A percentile compares a stretch with the other conserved stretches of the same genome.
Evolutionary conservation across 1,140 invertebrate genomes (phyloP).

Genomic region (Danaus melanippus): DNA sequence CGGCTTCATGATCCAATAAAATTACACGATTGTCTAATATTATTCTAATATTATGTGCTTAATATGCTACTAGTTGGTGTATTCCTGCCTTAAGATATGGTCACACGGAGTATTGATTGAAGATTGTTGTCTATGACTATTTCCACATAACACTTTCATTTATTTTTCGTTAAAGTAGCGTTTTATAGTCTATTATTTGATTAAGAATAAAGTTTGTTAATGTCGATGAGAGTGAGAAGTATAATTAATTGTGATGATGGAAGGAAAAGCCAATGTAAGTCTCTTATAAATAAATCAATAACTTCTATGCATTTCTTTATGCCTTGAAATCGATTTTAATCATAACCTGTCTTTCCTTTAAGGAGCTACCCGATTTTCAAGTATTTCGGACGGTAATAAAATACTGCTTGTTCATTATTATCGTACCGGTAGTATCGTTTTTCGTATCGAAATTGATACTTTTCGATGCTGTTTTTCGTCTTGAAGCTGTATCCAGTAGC

Average conservation of each 20-base stretch:
- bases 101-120: no score
- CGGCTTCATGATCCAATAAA: no score
- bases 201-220: not conserved
- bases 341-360: slow-evolving; percentile 31
- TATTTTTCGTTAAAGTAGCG: no score
- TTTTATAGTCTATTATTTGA: no score
- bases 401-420: slow-evolving; percentile 76
- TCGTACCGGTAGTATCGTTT: slow-evolving; percentile 75
- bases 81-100: no score
- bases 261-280: slow-evolving; percentile 70
- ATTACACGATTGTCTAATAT: no score
- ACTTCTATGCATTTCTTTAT: slow-evolving; percentile 1
- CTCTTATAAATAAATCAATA: not conserved
- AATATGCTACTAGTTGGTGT: no score
- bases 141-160: no score
- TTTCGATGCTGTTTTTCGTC: slow-evolving; percentile 72
- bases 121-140: no score
- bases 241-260: slow-evolving; percentile 60
- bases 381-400: slow-evolving; percentile 76
- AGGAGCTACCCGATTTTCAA: slow-evolving; percentile 73
- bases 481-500: slow-evolving; percentile 78
- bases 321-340: slow-evolving; percentile 8
- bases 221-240: slow-evolving; percentile 17
- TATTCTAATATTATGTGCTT: no score
- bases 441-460: slow-evolving; percentile 73